Conservation (phyloP, 2,888 invertebrate species). For the Ischnus inquisitorius region DNA sequence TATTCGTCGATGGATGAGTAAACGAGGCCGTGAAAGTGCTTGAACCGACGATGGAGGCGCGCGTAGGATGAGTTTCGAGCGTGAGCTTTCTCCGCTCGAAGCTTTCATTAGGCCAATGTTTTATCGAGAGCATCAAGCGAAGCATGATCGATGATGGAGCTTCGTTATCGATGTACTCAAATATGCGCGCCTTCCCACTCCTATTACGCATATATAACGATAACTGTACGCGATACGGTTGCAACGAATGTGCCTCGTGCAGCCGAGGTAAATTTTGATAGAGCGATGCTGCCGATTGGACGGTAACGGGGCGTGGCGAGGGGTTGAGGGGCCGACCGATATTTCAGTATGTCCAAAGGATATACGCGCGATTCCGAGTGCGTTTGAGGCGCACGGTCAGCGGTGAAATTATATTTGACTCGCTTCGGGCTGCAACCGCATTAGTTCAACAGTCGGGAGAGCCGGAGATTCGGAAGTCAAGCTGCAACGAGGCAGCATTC, state of each 20-base stretch:
- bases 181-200: conserved; percentile 33
- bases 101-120: conserved; percentile 72
- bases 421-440: background rate
- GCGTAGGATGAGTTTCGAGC: background rate
- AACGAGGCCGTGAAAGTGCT: conserved; percentile 28
- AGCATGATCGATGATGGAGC: conserved; percentile 74
- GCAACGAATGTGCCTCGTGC: conserved; percentile 28
- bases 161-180: conserved; percentile 60
- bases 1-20: conserved; percentile 28
- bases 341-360: conserved; percentile 14
- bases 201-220: background rate
- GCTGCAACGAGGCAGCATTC: conserved; percentile 5
- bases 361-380: conserved; percentile 9
- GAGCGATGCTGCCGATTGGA: conserved; percentile 24
- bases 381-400: background rate
- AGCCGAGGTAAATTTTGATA: background rate
- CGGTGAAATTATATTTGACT: conserved; percentile 52
- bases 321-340: conserved; percentile 6
- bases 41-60: conserved; percentile 25
- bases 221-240: conserved; percentile 19
- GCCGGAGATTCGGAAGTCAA: conserved; percentile 7
- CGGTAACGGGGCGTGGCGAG: no score
- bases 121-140: conserved; percentile 69
- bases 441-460: background rate
- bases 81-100: conserved; percentile 30